Conservation (phyloP, 2,888 invertebrate species). For the Oithona nana region DNA sequence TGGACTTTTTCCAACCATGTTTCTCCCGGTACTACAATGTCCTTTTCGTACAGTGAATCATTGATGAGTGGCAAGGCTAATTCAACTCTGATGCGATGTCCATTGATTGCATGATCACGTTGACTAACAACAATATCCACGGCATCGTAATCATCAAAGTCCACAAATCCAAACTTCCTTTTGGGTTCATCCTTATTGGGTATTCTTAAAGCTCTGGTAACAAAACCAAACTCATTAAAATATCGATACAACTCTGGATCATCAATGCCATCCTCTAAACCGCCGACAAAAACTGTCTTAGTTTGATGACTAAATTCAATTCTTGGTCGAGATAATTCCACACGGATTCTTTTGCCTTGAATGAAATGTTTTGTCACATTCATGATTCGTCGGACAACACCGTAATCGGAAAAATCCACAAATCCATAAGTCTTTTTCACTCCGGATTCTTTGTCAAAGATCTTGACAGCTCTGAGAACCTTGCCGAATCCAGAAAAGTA, state of each 20-base stretch:
- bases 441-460: slow-evolving; percentile 6
- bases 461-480: slow-evolving; percentile 4
- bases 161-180: slow-evolving; percentile 13
- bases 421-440: slow-evolving; percentile 13
- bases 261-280: slow-evolving; percentile 16
- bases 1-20: slow-evolving; percentile 14
- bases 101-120: slow-evolving; percentile 11
- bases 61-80: slow-evolving; percentile 13
- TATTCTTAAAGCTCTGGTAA: slow-evolving; percentile 12
- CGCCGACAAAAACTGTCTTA: slow-evolving; percentile 14
- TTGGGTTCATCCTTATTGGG: slow-evolving; percentile 14
- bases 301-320: slow-evolving; percentile 16
- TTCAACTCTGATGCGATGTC: slow-evolving; percentile 10
- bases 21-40: slow-evolving; percentile 1
- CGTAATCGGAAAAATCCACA: slow-evolving; percentile 15
- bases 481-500: slow-evolving; percentile 14
- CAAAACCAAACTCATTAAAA: slow-evolving; percentile 14
- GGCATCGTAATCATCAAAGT: slow-evolving; percentile 16
- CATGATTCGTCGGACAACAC: slow-evolving; percentile 13
- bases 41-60: slow-evolving; percentile 12
- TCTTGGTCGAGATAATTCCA: slow-evolving; percentile 8
- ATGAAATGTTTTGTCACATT: slow-evolving; percentile 14
- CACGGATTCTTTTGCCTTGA: slow-evolving; percentile 12
- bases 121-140: slow-evolving; percentile 16
- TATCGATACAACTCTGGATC: slow-evolving; percentile 10